Percentiles rank a stretch among this genome's conserved stretches.
Conservation (phyloP, 1,140 invertebrate genomes). For the Microplitis mediator region DNA sequence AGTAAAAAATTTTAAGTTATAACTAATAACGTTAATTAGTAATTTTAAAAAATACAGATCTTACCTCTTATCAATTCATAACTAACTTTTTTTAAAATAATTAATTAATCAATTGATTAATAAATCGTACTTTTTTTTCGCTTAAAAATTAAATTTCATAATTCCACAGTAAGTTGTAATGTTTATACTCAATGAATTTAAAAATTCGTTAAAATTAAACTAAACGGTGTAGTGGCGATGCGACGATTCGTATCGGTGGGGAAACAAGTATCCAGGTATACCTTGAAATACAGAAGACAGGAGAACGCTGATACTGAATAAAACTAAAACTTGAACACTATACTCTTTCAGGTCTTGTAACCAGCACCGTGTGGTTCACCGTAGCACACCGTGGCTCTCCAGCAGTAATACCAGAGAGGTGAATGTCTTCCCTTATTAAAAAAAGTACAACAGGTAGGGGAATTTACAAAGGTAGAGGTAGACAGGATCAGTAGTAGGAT, state of each 20-base stretch:
- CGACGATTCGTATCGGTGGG: not conserved
- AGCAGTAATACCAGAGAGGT: conserved; percentile 47
- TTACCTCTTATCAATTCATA: too few relatives aligned
- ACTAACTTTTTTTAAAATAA: too few relatives aligned
- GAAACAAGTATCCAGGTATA: conserved; percentile 15
- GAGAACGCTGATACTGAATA: conserved; percentile 27
- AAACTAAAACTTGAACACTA: too few relatives aligned
- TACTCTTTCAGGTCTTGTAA: too few relatives aligned
- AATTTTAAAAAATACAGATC: too few relatives aligned
- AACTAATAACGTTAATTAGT: too few relatives aligned
- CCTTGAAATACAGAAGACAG: conserved; percentile 15
- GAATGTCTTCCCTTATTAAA: conserved; percentile 55
- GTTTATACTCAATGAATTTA: not conserved
- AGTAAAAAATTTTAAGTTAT: too few relatives aligned
- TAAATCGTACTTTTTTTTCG: too few relatives aligned
- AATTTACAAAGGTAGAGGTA: conserved; percentile 22
- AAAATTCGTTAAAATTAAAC: not conserved
- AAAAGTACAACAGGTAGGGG: conserved; percentile 37
- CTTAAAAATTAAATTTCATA: too few relatives aligned
- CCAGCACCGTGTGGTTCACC: too few relatives aligned
- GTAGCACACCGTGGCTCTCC: not conserved
- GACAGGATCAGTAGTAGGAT: not conserved
- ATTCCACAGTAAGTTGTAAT: not conserved
- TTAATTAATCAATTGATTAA: too few relatives aligned
- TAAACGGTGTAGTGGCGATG: not conserved